Conservation (phyloP, 2,113 vertebrate genomes). For the Actenoides lindsayi region DNA sequence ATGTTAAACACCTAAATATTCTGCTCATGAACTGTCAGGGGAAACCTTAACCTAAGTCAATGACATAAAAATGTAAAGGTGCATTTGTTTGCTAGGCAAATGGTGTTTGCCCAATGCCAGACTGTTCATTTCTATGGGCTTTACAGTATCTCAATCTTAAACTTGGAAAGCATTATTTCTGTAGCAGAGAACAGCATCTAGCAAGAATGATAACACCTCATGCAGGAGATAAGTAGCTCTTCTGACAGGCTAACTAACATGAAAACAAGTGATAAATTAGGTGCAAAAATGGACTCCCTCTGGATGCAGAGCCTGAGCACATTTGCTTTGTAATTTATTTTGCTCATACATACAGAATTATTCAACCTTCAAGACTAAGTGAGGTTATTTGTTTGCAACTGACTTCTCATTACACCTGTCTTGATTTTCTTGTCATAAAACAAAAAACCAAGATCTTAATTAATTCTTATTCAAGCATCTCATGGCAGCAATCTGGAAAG, state of each 20-base stretch:
- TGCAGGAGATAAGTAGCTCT: not conserved
- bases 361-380: not conserved
- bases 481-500: not conserved
- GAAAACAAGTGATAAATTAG: conserved; percentile 28
- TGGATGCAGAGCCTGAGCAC: not conserved
- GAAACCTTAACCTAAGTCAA: not conserved
- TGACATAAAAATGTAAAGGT: not conserved
- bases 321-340: conserved; percentile 28
- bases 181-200: not conserved
- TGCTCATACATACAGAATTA: not conserved
- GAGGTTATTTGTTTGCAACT: not conserved
- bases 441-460: not conserved
- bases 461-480: not conserved
- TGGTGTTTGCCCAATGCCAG: not conserved
- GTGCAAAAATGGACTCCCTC: not conserved
- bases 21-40: not conserved
- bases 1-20: rapidly evolving
- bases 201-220: not conserved
- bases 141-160: not conserved
- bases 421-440: not conserved
- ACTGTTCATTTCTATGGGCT: not conserved
- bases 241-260: not conserved
- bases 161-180: not conserved
- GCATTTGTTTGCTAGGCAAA: not conserved
- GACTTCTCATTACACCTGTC: not conserved